Conservation (phyloP, 2,888 invertebrate species). For the Ypsolopha scabrella region DNA sequence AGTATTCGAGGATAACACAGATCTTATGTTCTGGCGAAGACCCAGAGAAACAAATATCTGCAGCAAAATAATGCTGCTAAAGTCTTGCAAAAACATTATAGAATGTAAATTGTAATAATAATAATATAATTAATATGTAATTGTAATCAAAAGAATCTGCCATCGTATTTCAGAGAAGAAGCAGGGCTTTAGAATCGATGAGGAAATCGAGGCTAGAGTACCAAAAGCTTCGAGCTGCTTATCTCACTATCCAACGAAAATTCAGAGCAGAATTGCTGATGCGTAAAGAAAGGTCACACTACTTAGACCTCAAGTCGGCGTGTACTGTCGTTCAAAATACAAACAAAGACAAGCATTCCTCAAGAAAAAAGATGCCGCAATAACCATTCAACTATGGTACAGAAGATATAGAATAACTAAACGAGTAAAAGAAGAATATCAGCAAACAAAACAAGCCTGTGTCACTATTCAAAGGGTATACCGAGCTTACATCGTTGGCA, state of each 20-base stretch:
- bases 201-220: conserved; percentile 22
- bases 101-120: conserved; percentile 34
- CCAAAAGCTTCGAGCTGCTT: conserved; percentile 27
- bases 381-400: conserved; percentile 59
- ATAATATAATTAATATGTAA: too few species aligned
- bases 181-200: conserved; percentile 39
- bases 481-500: conserved; percentile 11
- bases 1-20: conserved; percentile 44
- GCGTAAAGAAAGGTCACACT: conserved; percentile 30
- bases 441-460: conserved; percentile 19
- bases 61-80: conserved; percentile 22
- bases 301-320: conserved; percentile 26
- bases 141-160: conserved; percentile 21
- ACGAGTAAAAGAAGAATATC: conserved; percentile 26
- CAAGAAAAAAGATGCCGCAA: conserved; percentile 31
- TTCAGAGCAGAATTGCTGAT: conserved; percentile 44
- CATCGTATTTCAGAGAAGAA: conserved; percentile 38
- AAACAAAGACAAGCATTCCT: conserved; percentile 29
- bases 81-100: conserved; percentile 43
- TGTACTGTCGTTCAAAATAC: conserved; percentile 43
- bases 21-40: conserved; percentile 18
- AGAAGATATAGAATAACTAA: conserved; percentile 30
- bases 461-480: conserved; percentile 20
- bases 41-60: conserved; percentile 19
- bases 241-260: conserved; percentile 43